phyloP scores from a whole-genome alignment of 2,888 invertebrate genomes.

The Xestoiulus laeticollis region DNA sequence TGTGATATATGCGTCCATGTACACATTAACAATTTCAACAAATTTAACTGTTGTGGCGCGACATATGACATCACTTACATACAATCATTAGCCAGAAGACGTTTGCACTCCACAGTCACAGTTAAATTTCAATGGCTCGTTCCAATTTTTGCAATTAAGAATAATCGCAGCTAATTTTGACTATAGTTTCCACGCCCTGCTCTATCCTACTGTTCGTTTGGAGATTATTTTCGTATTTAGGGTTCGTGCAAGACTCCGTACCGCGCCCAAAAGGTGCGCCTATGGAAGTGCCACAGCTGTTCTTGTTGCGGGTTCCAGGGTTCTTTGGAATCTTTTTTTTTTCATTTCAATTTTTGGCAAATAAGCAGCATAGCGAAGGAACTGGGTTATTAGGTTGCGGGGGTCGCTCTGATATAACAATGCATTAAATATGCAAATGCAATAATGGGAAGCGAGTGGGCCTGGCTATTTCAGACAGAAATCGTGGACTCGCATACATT shows the following conservation, averaged over 20 bases:
- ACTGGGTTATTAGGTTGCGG: conserved; percentile 12
- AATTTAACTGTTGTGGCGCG: too few relatives aligned
- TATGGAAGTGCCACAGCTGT: background rate
- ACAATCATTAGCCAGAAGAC: too few relatives aligned
- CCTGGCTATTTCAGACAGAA: background rate
- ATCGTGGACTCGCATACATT: background rate
- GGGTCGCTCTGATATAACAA: background rate
- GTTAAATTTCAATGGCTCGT: background rate
- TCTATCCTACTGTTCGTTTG: background rate
- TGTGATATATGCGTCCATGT: too few relatives aligned
- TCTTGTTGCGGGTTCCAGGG: background rate
- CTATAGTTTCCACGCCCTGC: background rate
- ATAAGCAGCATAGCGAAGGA: background rate
- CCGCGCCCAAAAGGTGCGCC: conserved; percentile 10
- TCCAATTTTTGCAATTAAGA: background rate
- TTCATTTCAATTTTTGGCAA: background rate
- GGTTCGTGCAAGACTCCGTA: background rate
- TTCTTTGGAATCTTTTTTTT: background rate
- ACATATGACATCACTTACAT: too few relatives aligned
- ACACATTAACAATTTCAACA: too few relatives aligned
- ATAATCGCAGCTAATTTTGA: background rate
- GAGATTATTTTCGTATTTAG: background rate
- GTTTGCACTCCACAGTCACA: too few relatives aligned
- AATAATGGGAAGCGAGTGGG: background rate
- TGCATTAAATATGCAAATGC: conserved; percentile 16